phyloP scores from a whole-genome alignment of 2,888 invertebrate genomes.

The Heliconius erato region DNA sequence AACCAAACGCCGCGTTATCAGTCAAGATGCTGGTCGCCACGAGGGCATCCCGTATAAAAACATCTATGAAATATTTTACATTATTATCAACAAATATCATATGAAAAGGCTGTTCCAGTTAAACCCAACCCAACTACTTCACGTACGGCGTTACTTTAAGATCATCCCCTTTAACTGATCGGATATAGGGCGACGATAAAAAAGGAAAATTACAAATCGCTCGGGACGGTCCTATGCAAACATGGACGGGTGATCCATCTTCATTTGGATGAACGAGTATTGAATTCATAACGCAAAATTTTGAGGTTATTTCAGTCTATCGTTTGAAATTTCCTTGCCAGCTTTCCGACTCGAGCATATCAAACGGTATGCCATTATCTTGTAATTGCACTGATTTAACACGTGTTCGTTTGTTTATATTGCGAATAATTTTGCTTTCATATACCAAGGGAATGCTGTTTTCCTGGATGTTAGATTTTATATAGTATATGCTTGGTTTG shows the following conservation, averaged over 20 bases:
- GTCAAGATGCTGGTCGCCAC: too few species aligned
- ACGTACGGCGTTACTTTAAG: constrained; percentile 34
- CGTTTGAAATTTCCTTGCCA: constrained; percentile 15
- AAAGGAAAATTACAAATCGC: constrained; percentile 50
- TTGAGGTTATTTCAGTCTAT: constrained; percentile 26
- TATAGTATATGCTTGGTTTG: neutral
- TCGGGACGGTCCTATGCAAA: constrained; percentile 51
- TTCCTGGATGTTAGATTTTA: constrained; percentile 14
- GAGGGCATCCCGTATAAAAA: neutral
- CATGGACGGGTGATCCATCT: constrained; percentile 49
- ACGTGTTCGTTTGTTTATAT: constrained; percentile 7
- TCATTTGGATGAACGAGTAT: constrained; percentile 47
- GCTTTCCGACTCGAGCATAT: constrained; percentile 12
- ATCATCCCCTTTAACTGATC: constrained; percentile 39
- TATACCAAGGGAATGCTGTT: neutral
- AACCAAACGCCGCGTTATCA: too few species aligned
- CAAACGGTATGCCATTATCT: constrained; percentile 7
- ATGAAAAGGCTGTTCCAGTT: neutral
- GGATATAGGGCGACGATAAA: constrained; percentile 44
- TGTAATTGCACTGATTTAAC: constrained; percentile 15
- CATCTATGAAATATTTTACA: neutral
- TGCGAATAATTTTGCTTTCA: constrained; percentile 6
- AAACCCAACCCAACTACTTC: constrained; percentile 9
- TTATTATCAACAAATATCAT: neutral
- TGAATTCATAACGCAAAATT: constrained; percentile 48